Evolutionary conservation across 2,113 vertebrate genomes (phyloP).

Genomic region (Jaculus jaculus): DNA sequence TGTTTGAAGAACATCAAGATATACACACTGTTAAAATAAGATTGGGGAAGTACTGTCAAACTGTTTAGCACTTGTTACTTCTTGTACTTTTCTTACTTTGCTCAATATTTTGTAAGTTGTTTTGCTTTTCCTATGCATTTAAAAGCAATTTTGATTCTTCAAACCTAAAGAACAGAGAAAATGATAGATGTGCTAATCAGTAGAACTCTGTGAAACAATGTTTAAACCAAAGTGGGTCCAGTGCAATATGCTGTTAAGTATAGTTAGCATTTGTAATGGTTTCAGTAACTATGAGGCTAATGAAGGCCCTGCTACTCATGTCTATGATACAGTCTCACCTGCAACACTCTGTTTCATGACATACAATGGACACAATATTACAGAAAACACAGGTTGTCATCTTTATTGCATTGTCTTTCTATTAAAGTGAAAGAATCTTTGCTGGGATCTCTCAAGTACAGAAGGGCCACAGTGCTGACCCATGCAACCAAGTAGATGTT

Average conservation of each 20-base stretch:
- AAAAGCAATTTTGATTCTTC: not conserved
- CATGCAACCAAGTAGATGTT: conserved; percentile 14
- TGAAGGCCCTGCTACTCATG: conserved; percentile 74
- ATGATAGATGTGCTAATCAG: conserved; percentile 56
- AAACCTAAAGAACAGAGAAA: not conserved
- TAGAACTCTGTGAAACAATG: conserved; percentile 45
- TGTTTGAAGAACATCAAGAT: conserved; percentile 1
- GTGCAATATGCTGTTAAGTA: conserved; percentile 65
- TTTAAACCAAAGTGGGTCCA: conserved; percentile 73
- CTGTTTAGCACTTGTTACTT: not conserved
- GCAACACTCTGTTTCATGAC: conserved; percentile 64
- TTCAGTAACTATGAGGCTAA: conserved; percentile 70
- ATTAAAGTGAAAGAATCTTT: conserved; percentile 77
- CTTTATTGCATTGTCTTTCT: conserved; percentile 73
- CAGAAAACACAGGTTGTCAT: conserved; percentile 68
- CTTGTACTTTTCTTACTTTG: not conserved
- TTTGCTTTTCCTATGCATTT: not conserved
- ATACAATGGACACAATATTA: conserved; percentile 80
- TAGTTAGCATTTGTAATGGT: conserved; percentile 72
- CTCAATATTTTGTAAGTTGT: not conserved
- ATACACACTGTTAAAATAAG: not conserved
- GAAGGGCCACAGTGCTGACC: not conserved
- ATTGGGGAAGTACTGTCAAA: conserved; percentile 20
- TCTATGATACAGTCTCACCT: conserved; percentile 79
- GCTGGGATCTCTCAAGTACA: conserved; percentile 26